Evolutionary conservation across 2,888 invertebrate species (phyloP).

Genomic region (Lepidocyrtinus sp.): DNA sequence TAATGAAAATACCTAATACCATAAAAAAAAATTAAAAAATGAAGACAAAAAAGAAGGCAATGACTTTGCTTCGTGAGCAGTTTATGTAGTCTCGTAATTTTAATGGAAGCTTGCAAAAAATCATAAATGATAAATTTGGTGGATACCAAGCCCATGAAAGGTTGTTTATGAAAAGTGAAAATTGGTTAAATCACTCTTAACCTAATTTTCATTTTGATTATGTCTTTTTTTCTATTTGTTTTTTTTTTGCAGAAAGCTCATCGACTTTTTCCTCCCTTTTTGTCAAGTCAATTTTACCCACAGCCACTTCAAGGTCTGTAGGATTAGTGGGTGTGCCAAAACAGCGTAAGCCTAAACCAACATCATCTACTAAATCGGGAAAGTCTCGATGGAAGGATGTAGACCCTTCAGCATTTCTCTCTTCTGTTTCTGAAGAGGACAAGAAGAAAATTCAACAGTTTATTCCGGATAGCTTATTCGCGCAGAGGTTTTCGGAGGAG

Average conservation of each 20-base stretch:
- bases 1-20: no score
- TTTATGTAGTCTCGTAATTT: not conserved
- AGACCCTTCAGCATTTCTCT: not conserved
- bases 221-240: not conserved
- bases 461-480: constrained; percentile 17
- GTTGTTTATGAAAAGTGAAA: not conserved
- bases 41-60: not conserved
- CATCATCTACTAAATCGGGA: no score
- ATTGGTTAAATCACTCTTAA: not conserved
- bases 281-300: constrained; percentile 17
- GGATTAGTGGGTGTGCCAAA: not conserved
- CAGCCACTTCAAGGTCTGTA: not conserved
- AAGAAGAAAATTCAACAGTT: not conserved
- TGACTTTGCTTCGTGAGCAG: no score
- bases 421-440: not conserved
- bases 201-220: constrained; percentile 11
- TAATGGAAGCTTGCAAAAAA: constrained; percentile 7
- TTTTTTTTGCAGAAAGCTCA: constrained; percentile 17
- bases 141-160: not conserved
- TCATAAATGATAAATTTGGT: no score
- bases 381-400: constrained; percentile 1
- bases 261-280: constrained; percentile 25
- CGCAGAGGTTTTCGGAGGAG: not conserved
- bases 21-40: no score
- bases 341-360: not conserved